Conservation (phyloP, 2,888 invertebrate genomes). For the Anoncus sp. region DNA sequence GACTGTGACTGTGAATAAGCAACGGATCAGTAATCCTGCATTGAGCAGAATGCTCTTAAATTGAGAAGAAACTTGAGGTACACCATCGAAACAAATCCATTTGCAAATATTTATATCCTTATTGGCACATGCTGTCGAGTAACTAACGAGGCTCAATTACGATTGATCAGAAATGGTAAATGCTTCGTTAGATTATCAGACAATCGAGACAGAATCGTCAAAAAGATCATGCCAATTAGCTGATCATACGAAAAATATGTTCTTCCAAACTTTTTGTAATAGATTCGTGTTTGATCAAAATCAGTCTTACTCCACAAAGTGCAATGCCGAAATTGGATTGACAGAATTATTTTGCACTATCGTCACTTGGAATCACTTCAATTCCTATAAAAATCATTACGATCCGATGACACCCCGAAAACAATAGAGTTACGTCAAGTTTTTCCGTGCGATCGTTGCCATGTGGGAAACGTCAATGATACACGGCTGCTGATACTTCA, state of each 20-base stretch:
- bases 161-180: not conserved
- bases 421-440: not conserved
- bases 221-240: not conserved
- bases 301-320: not conserved
- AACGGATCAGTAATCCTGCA: not conserved
- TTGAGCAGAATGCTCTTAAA: not conserved
- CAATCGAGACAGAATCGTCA: not conserved
- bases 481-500: conserved; percentile 74
- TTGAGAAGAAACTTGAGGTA: not conserved
- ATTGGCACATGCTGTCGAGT: not conserved
- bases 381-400: not conserved
- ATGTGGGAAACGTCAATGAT: conserved; percentile 71
- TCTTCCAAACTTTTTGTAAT: not conserved
- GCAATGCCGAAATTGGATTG: not conserved
- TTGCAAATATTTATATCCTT: too few relatives aligned
- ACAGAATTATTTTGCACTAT: not conserved
- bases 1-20: not conserved
- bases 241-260: not conserved
- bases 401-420: too few relatives aligned
- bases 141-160: not conserved
- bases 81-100: not conserved
- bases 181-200: not conserved
- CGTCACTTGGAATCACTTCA: not conserved
- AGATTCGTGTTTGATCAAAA: not conserved
- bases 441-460: conserved; percentile 14